Base-by-base conservation (phyloP, 1,140 invertebrate species). In the Ceratitis capitata region DNA sequence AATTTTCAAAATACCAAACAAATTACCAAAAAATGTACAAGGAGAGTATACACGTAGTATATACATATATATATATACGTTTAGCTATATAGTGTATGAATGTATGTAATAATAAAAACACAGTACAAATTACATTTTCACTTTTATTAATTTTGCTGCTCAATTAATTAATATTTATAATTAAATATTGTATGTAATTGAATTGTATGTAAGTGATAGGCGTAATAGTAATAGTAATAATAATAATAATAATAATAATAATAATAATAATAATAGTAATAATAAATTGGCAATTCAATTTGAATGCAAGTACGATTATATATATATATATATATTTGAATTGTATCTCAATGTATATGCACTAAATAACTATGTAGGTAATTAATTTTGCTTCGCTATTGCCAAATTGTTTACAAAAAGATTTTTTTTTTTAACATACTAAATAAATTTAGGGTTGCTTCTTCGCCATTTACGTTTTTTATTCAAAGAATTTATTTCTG, bases 71-170 rank as follows among this genome's bases (percentile, higher is more conserved):
- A 29, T 35, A 61, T 14, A 29, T 69, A 69, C 61, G 61, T 35
- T 69, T 69, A 61, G 29, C 4, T 61, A 26, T 14, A 49, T 49
- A 14, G 7, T 14, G 47, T 53, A 53, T 53, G 51, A 19, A 53
- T 16, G 14, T 53, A 53, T 53, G 51, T 61, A 26, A 19, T 78
- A 78, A 78, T 78, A 78, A 78, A 78, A 78, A 78, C 69, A 78
- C 69, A 78, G 69, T 78, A 78, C 69, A 78, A 78, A 78, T 78
- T 78, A 78, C 69, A 78, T 78, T 78, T 78, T 78, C 69, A 19
- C 69, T 78, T 78, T 78, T 78, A 78, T 78, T 78, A 78, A 78
- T 78, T 61, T 78, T 74, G 39, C 69, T 45, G 69, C 69, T 78
- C 45, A 78, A 45, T 74, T 16, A 39, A 74, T 45, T 45, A 45